Conservation (phyloP, 2,797 vertebrate species). For the Amblyraja radiata region DNA sequence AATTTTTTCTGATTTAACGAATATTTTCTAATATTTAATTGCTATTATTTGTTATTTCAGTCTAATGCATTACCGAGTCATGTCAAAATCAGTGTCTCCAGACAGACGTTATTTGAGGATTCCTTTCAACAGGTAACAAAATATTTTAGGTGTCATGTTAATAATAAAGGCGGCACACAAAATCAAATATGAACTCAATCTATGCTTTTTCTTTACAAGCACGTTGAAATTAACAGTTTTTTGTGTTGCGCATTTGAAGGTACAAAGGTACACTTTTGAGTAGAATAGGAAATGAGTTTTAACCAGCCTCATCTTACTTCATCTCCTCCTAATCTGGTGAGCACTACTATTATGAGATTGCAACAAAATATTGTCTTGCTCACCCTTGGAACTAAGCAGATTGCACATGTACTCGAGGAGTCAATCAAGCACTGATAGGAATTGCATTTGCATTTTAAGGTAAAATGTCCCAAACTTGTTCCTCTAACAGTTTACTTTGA, state of each 20-base stretch:
- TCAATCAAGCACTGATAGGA: neutral
- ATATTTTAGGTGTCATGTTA: neutral
- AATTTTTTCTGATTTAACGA: neutral
- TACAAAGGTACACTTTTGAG: neutral
- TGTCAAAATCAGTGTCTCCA: slow-evolving; percentile 91
- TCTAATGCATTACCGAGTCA: slow-evolving; percentile 92
- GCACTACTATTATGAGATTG: neutral
- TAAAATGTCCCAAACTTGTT: no score
- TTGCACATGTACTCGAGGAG: neutral
- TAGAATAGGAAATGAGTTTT: neutral
- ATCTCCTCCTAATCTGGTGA: neutral
- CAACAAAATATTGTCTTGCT: neutral
- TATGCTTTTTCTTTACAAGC: neutral
- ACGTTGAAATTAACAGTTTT: neutral
- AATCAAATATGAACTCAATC: neutral
- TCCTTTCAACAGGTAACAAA: slow-evolving; percentile 89
- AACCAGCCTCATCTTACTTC: neutral
- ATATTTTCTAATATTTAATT: slow-evolving; percentile 3
- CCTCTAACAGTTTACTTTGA: neutral
- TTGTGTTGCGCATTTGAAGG: neutral
- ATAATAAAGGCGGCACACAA: neutral
- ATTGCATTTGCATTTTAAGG: neutral
- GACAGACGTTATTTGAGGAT: slow-evolving; percentile 93
- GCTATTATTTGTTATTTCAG: slow-evolving; percentile 50
- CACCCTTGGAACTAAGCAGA: no score